A percentile compares a stretch with the other conserved stretches of the same genome.
Conservation (phyloP, 1,140 invertebrate species). For the Neodiprion pinetum region DNA sequence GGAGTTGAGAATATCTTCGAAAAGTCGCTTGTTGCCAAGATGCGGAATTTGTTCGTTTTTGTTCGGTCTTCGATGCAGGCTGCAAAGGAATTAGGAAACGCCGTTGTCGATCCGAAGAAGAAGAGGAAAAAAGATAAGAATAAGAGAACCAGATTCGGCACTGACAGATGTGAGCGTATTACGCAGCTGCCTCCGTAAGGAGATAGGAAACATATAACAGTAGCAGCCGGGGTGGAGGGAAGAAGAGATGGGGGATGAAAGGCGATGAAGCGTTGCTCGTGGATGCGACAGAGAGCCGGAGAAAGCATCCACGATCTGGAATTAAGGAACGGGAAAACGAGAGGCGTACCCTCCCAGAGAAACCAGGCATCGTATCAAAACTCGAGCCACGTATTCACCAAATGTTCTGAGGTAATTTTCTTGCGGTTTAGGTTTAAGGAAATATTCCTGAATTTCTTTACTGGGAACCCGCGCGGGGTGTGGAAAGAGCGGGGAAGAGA, state of each 20-base stretch:
- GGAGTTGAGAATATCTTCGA: no score
- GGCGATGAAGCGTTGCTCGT: neutral
- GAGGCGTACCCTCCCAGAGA: no score
- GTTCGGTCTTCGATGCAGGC: no score
- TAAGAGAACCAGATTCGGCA: no score
- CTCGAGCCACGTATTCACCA: neutral
- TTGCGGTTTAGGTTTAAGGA: constrained; percentile 5
- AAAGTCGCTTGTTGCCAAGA: no score
- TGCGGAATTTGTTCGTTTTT: no score
- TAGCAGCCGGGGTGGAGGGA: neutral
- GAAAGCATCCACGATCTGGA: neutral
- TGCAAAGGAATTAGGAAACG: no score
- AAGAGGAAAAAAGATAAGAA: no score
- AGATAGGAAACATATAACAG: neutral
- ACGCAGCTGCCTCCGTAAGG: neutral
- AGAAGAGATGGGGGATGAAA: neutral
- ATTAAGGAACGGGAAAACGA: neutral
- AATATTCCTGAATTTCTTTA: neutral
- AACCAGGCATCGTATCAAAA: neutral
- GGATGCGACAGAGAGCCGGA: neutral
- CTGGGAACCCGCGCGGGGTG: no score
- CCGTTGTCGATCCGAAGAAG: no score
- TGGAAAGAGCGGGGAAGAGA: neutral
- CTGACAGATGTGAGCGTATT: neutral
- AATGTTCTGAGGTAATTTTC: constrained; percentile 5